Conservation (phyloP, 2,888 invertebrate genomes). For the Neuroscelio doddi region DNA sequence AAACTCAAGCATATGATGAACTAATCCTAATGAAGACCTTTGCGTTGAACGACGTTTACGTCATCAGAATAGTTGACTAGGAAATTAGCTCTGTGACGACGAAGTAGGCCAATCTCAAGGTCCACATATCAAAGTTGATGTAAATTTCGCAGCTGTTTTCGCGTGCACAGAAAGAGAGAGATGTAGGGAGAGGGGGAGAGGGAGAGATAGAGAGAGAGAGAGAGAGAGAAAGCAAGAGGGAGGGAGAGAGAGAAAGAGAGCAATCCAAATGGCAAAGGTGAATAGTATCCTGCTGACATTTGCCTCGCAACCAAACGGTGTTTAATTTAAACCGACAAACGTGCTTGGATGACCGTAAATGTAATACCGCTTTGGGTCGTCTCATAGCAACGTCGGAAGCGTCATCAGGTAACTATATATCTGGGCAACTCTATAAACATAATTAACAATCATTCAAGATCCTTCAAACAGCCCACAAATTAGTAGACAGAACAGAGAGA, state of each 20-base stretch:
- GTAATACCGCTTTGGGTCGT: conserved; percentile 59
- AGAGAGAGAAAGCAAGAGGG: no score
- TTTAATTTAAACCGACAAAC: conserved; percentile 25
- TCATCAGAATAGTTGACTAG: neutral
- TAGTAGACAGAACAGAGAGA: conserved; percentile 57
- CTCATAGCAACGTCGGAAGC: conserved; percentile 24
- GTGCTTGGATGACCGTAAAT: conserved; percentile 49
- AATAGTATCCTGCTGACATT: no score
- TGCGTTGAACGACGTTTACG: no score
- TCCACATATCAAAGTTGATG: conserved; percentile 10
- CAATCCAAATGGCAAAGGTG: neutral
- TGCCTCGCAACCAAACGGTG: conserved; percentile 14
- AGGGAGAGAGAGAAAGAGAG: neutral
- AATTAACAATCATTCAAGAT: conserved; percentile 70
- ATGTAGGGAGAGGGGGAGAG: no score
- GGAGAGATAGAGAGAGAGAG: no score
- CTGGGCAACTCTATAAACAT: conserved; percentile 62
- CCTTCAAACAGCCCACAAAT: conserved; percentile 68
- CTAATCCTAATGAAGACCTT: conserved; percentile 1
- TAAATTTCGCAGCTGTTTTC: neutral
- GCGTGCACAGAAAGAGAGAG: no score
- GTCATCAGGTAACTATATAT: conserved; percentile 28
- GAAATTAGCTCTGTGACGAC: conserved; percentile 1
- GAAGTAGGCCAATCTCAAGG: conserved; percentile 5
- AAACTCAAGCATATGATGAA: neutral